Base-by-base conservation (phyloP, 2,888 invertebrate genomes). In the Linnaemya vulpina region DNA sequence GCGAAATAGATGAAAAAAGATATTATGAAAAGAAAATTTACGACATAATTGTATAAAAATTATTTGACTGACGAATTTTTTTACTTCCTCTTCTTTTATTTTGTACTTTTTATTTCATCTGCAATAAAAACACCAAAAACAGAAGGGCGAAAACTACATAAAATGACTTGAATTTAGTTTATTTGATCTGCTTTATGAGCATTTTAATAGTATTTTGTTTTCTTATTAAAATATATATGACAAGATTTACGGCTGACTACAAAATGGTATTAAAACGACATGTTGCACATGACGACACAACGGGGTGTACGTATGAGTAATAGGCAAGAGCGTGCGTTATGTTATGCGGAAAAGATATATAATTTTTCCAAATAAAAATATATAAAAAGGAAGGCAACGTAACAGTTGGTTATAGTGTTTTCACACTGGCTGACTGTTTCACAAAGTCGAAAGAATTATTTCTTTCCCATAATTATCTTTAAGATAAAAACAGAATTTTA, bases 41-140 rank as follows among this genome's bases (percentile, higher is more conserved):
- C 79, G 75, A 79, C 73, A 79, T 71, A 79, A 79, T 79, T 79
- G 79, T 17, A 58, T 1, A 75, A 70, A 75, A 79, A 75, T 83
- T 70, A 75, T 78, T 70, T 77, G 58, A 40, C 17, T 65, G 40
- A 17, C 10, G 8, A 53, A 68, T 53, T 51, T 38, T 60, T 60
- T 77, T 25, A 22, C 17, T 65, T 51, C 11, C 51, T 51, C 53
- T 65, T 25, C 40, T 65, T 2, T 55, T 43, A 11, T 43, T 62
- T 1, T 20, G 8, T 62, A 8, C 8, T 43, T 46, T n/a, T n/a
- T 22, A 10, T 63, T 22, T 15, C 3, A 40, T 3, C 30, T n/a
- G 58, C 3, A 10, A 15, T 22, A 9, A 46, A 43, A 63, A 46
- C 22, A 22, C 22, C 35, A 40, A 3, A n/a, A 17, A 5, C 1